Evolutionary conservation across 1,140 invertebrate species (phyloP).

Genomic region (Zaprionus davidi): DNA sequence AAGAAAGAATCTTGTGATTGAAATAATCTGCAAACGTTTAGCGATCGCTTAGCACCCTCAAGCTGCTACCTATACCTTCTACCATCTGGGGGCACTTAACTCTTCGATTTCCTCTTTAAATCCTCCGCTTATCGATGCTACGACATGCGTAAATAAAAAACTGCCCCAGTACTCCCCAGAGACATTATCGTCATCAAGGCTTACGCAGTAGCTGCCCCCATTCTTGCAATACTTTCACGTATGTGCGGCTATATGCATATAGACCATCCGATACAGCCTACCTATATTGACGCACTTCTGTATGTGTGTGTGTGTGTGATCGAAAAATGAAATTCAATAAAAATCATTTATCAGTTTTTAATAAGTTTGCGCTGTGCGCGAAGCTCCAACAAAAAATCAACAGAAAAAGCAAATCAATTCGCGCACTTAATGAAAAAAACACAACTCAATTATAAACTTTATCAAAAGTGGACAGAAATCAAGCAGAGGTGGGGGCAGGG

Average conservation of each 20-base stretch:
- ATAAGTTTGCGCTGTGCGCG: conserved; percentile 68
- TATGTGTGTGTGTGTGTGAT: conserved; percentile 10
- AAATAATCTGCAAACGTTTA: conserved; percentile 71
- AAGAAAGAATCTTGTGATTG: conserved; percentile 16
- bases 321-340: conserved; percentile 55
- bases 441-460: conserved; percentile 81
- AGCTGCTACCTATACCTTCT: background rate
- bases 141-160: background rate
- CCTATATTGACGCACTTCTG: background rate
- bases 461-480: conserved; percentile 39
- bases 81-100: conserved; percentile 24
- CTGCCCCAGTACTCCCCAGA: background rate
- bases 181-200: conserved; percentile 23
- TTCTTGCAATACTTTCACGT: conserved; percentile 15
- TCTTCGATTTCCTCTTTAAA: conserved; percentile 55
- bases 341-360: conserved; percentile 77
- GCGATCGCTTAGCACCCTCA: conserved; percentile 38
- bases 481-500: conserved; percentile 1
- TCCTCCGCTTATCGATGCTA: conserved; percentile 20
- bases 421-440: conserved; percentile 78
- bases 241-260: background rate
- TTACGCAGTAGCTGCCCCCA: conserved; percentile 9
- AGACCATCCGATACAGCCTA: background rate
- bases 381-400: conserved; percentile 34
- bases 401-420: conserved; percentile 68